phyloP scores from a whole-genome alignment of 2,113 vertebrate genomes.

The Ellobius talpinus region DNA sequence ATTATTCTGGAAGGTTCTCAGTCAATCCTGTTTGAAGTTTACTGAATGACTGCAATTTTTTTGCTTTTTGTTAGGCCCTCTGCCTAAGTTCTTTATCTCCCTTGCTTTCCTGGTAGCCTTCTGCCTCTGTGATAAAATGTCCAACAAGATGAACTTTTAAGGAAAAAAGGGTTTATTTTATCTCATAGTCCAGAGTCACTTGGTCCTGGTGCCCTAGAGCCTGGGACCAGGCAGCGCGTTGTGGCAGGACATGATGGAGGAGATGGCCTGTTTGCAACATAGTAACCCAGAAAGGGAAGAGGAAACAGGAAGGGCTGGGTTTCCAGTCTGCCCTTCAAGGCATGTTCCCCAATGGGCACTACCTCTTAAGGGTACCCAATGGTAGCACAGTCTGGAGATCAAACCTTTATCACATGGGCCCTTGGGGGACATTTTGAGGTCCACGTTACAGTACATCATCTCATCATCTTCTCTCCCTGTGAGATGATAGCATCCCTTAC shows the following conservation, averaged over 20 bases:
- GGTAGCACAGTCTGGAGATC: background rate
- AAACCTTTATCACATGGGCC: background rate
- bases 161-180: background rate
- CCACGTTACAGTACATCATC: too few species aligned
- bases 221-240: background rate
- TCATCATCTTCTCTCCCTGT: background rate
- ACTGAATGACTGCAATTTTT: background rate
- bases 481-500: background rate
- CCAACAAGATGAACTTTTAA: too few species aligned
- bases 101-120: background rate
- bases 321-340: background rate
- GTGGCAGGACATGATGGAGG: background rate
- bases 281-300: background rate
- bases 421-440: background rate
- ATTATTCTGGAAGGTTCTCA: constrained; percentile 35
- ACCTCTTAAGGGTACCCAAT: background rate
- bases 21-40: constrained; percentile 49
- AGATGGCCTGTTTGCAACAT: background rate
- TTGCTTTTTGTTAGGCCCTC: background rate
- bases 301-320: background rate
- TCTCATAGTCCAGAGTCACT: background rate
- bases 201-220: background rate
- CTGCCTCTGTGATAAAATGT: background rate
- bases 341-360: background rate
- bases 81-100: background rate